Conservation (phyloP, 2,888 invertebrate species). For the Tenthredo amoena region DNA sequence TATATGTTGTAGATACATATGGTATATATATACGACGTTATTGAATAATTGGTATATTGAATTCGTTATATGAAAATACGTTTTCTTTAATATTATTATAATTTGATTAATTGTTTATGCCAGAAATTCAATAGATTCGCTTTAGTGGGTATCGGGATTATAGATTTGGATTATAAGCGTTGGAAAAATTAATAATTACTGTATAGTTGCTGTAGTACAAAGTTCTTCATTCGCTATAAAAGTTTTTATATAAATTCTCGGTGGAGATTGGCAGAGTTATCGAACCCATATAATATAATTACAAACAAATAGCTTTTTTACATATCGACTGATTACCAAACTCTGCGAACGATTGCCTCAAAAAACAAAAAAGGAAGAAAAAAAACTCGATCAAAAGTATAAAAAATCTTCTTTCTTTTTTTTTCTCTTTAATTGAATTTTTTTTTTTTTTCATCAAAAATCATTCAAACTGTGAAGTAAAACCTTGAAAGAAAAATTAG, state of each 20-base stretch:
- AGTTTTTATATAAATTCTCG: neutral
- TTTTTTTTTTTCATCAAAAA: neutral
- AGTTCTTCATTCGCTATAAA: slow-evolving; percentile 13
- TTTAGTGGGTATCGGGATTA: slow-evolving; percentile 15
- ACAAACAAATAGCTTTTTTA: neutral
- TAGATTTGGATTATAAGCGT: slow-evolving; percentile 26
- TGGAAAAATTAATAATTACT: neutral
- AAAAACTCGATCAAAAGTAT: neutral
- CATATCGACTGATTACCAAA: neutral
- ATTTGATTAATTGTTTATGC: neutral
- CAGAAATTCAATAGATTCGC: neutral
- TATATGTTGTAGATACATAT: neutral
- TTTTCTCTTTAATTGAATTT: neutral
- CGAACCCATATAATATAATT: neutral
- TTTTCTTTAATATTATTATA: neutral
- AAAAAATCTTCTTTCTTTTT: neutral
- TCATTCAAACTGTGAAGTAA: neutral
- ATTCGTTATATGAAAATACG: neutral
- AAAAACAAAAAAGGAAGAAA: neutral
- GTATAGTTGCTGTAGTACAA: neutral
- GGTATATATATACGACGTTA: slow-evolving; percentile 1
- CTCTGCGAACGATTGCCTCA: neutral
- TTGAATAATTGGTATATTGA: neutral
- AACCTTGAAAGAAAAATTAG: neutral
- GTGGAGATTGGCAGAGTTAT: neutral